Evolutionary conservation across 2,888 invertebrate species (phyloP).

Genomic region (Phengaris alcon): DNA sequence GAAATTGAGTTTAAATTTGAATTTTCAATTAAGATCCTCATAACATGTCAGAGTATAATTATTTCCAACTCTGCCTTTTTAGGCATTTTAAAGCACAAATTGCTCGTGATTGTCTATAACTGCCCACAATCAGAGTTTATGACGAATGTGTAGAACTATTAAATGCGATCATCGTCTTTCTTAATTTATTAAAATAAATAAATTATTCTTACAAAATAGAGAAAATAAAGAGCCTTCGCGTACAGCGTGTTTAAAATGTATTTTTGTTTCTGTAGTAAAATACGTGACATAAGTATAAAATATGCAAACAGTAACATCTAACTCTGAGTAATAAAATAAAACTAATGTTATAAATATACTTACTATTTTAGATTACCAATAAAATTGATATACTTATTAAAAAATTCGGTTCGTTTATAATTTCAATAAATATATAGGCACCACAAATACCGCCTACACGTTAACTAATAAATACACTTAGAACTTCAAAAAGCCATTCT

Average conservation of each 20-base stretch:
- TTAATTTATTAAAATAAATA: not conserved
- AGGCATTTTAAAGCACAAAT: slow-evolving; percentile 3
- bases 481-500: slow-evolving; percentile 40
- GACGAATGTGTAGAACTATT: not conserved
- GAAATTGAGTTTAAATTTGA: slow-evolving; percentile 29
- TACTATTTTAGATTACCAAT: not conserved
- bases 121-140: slow-evolving; percentile 9
- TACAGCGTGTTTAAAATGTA: not conserved
- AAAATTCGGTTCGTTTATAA: slow-evolving; percentile 7
- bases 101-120: slow-evolving; percentile 6
- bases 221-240: too few relatives aligned
- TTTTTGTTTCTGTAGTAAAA: not conserved
- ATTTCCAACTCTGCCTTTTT: not conserved
- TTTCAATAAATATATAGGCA: slow-evolving; percentile 10
- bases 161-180: not conserved
- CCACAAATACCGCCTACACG: slow-evolving; percentile 18
- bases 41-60: slow-evolving; percentile 22
- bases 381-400: not conserved
- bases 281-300: not conserved
- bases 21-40: slow-evolving; percentile 28
- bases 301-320: not conserved
- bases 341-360: not conserved
- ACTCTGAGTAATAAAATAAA: not conserved
- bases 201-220: not conserved
- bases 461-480: slow-evolving; percentile 37